These are phyloP conservation scores for Bambusicola thoracicus DNA, from an alignment of 2,113 vertebrate species.

Conservation along the genomic window DNA sequence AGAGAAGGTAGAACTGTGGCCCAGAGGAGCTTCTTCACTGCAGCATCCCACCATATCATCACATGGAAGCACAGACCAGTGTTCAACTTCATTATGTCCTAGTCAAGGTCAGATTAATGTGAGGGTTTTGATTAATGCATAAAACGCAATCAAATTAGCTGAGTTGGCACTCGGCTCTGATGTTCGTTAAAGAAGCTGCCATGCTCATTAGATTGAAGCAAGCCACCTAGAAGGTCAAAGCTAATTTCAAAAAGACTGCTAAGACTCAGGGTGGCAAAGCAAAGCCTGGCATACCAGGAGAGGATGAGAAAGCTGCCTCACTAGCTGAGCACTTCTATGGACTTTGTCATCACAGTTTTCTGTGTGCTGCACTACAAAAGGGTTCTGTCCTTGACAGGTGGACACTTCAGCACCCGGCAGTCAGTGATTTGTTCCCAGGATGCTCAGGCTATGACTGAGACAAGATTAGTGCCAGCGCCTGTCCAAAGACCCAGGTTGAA, in stretches of 20 bases:
- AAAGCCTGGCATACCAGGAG: neutral
- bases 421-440: neutral
- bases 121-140: slow-evolving; percentile 49
- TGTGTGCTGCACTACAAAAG: neutral
- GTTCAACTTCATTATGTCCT: neutral
- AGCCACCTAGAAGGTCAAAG: slow-evolving; percentile 52
- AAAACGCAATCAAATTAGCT: slow-evolving; percentile 59
- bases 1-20: neutral
- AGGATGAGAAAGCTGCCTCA: neutral
- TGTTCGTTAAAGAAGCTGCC: slow-evolving; percentile 34
- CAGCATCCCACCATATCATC: accelerated
- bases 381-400: neutral
- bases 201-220: slow-evolving; percentile 45
- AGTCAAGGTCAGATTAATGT: slow-evolving; percentile 39
- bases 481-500: neutral
- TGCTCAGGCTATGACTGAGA: neutral
- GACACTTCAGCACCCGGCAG: neutral
- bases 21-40: neutral
- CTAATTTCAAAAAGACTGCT: slow-evolving; percentile 37
- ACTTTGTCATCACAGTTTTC: neutral
- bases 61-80: neutral
- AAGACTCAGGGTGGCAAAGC: neutral
- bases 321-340: neutral
- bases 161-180: slow-evolving; percentile 2
- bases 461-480: neutral